Percentiles rank a stretch among this genome's conserved stretches.
Evolutionary conservation across 1,140 invertebrate genomes (phyloP).

Genomic region (Drosophila funebris): DNA sequence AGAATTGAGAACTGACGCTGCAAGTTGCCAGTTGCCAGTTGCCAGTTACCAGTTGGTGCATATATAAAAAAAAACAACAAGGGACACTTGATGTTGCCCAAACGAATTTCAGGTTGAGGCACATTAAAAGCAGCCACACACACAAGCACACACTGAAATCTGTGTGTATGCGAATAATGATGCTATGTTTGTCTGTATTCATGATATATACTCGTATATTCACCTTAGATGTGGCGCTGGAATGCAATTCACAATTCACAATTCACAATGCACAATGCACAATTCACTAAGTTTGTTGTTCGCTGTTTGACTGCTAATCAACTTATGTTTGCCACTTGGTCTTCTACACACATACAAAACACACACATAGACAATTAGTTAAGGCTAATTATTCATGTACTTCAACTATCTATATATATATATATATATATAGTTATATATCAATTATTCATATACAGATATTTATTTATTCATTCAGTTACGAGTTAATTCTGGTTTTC

Average conservation of each 20-base stretch:
- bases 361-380: not conserved
- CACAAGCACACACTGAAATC: not conserved
- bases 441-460: conserved; percentile 11
- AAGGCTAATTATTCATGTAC: conserved; percentile 18
- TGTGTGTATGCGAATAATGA: not conserved
- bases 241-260: conserved; percentile 16
- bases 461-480: conserved; percentile 20
- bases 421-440: not conserved
- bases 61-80: conserved; percentile 14
- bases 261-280: conserved; percentile 17
- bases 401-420: not conserved
- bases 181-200: not conserved
- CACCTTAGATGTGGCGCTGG: conserved; percentile 15
- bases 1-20: conserved; percentile 27
- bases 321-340: not conserved
- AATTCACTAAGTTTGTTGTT: conserved; percentile 7
- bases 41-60: conserved; percentile 8
- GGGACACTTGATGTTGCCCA: conserved; percentile 32
- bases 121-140: not conserved
- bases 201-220: conserved; percentile 15
- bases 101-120: conserved; percentile 41
- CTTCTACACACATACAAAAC: not conserved
- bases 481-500: conserved; percentile 45
- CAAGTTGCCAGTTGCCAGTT: conserved; percentile 21
- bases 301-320: conserved; percentile 7